Percentiles rank a stretch among this genome's conserved stretches.
These are phyloP conservation scores for Anseranas semipalmata DNA, from an alignment of 2,113 vertebrate species.

Conservation along the genomic window DNA sequence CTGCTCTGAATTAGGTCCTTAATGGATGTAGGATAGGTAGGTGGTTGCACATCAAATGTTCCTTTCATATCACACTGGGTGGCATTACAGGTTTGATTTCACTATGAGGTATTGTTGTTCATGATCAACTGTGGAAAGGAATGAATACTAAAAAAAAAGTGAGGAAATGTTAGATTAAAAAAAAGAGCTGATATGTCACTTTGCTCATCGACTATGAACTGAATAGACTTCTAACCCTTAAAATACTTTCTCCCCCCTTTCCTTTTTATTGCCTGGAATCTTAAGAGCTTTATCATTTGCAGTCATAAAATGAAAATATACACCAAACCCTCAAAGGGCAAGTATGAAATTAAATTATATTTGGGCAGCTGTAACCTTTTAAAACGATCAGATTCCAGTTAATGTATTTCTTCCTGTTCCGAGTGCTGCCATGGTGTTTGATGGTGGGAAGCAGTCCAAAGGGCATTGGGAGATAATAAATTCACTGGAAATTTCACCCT, in stretches of 20 bases:
- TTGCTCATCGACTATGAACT: constrained; percentile 69
- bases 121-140: constrained; percentile 23
- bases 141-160: constrained; percentile 24
- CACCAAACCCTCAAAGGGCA: constrained; percentile 88
- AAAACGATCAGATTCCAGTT: constrained; percentile 86
- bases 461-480: constrained; percentile 87
- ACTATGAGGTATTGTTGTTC: background rate
- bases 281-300: constrained; percentile 88
- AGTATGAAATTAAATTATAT: constrained; percentile 90
- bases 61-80: constrained; percentile 2
- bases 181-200: constrained; percentile 74
- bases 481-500: constrained; percentile 84
- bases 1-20: background rate
- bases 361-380: constrained; percentile 88
- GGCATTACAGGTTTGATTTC: constrained; percentile 45
- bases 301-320: constrained; percentile 89
- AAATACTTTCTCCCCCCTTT: constrained; percentile 73
- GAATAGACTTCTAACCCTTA: constrained; percentile 80
- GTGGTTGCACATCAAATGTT: background rate
- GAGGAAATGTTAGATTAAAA: constrained; percentile 59
- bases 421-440: constrained; percentile 84
- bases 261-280: constrained; percentile 84
- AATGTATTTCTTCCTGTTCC: constrained; percentile 88
- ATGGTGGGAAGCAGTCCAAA: constrained; percentile 85
- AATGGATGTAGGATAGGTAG: background rate